phyloP scores from a whole-genome alignment of 2,113 vertebrate species.

The Proterorhinus semilunaris region DNA sequence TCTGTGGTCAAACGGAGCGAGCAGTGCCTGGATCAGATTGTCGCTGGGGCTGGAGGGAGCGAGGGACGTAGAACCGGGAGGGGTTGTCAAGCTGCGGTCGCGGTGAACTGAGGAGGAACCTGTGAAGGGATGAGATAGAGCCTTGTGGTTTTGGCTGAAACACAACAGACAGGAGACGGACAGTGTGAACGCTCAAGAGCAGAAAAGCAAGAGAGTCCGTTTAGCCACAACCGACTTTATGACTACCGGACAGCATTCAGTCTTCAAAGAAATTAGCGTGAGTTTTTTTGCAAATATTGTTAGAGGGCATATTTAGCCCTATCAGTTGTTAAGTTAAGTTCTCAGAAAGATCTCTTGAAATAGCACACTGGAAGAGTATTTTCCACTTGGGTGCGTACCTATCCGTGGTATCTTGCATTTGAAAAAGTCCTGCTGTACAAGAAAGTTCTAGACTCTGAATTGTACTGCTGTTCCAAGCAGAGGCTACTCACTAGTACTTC shows the following conservation, averaged over 20 bases:
- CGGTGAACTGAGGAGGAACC: conserved; percentile 62
- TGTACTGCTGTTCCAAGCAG: too few relatives aligned
- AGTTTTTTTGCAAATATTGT: too few relatives aligned
- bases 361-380: too few relatives aligned
- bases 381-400: too few relatives aligned
- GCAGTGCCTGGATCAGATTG: conserved; percentile 47
- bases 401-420: too few relatives aligned
- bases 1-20: conserved; percentile 28
- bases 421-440: too few relatives aligned
- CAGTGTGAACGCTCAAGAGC: conserved; percentile 41
- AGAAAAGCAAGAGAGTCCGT: conserved; percentile 52
- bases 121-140: conserved; percentile 74
- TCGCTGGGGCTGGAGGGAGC: conserved; percentile 16
- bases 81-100: conserved; percentile 56
- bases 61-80: conserved; percentile 26
- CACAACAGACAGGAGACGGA: conserved; percentile 43
- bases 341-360: too few relatives aligned
- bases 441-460: too few relatives aligned
- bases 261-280: neutral
- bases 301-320: too few relatives aligned
- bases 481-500: too few relatives aligned
- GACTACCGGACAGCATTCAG: conserved; percentile 23
- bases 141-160: conserved; percentile 65
- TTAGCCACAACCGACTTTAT: conserved; percentile 52
- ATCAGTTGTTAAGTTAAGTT: too few relatives aligned